Base-by-base conservation (phyloP, 2,797 vertebrate genomes). In the Tokudaia tokunoshimensis region DNA sequence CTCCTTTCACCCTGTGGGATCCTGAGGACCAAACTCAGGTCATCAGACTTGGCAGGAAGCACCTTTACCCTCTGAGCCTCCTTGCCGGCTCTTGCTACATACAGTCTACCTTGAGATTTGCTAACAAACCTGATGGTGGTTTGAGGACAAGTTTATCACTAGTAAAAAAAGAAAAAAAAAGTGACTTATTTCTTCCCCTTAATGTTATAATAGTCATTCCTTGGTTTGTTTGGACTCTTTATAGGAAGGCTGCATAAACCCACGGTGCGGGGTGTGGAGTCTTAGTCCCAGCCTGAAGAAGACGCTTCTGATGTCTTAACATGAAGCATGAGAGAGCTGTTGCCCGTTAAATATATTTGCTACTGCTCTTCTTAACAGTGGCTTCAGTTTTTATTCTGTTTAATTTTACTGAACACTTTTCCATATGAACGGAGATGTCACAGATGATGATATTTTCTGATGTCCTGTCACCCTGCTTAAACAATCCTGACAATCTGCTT, bases 361-460 rank as follows among this genome's bases (percentile, higher is more conserved):
- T n/a, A 17, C 65, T 93, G 34, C 50, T 89, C 57, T 89, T 74
- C 59, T 70, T 63, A 61, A 63, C 0, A 8, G 0, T 37, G 5
- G n/a, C 47, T 81, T 74, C 41, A 55, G 47, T 76, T 65, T 75
- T 52, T n/a, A 78, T 24, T 52, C 59, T 31, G n/a, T 93, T 52
- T 19, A 41, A 80, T 92, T 31, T 79, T 34, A 67, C 10, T 22
- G 50, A 70, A 22, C 15, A 47, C n/a, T 47, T 65, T 52, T 31
- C 70, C 87, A 67, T 74, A 22, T 94, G 94, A 72, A 61, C 10
- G n/a, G 89, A 86, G 78, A 97, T 67, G 34, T 15, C 26, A 55
- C 10, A 47, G 75, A 74, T 78, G 44, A 80, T 47, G 61, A 3
- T 26, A 11, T 20, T 78, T 86, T 63, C 84, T 29, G 19, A 72